Base-by-base conservation (phyloP, 2,113 vertebrate genomes). In the Atherinomorus stipes region DNA sequence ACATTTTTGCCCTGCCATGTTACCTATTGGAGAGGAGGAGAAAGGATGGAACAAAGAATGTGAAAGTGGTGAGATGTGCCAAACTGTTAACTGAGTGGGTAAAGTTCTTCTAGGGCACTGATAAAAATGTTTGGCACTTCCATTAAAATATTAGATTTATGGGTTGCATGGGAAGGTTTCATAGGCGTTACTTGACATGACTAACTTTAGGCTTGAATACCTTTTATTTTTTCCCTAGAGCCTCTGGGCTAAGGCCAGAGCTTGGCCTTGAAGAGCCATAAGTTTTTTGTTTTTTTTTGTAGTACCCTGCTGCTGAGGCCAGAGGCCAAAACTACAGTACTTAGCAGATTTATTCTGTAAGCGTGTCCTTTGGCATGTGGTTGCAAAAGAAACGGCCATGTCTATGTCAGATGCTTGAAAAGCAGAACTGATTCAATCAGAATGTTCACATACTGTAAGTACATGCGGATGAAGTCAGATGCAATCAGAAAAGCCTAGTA, bases 171-270 rank as follows among this genome's bases (percentile, higher is more conserved):
- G 69, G 79, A 78, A 19, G 63, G 59, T 78, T 89, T 83, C 74
- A 59, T 81, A 56, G 63, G 19, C 64, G 82, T 90, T 86, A 83
- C 86, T 86, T 90, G 88, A 89, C 85, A 85, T 83, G 62, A 88
- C 86, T 81, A 80, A 85, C 80, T 78, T 88, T 66, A 60, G 44
- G 50, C 45, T 60, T 69, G 74, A 86, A 84, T 86, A 64, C 51
- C 47, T 80, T 58, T 81, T 71, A 81, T 23, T 83, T 73, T 83
- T 80, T 23, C 68, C 74, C 54, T 28, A 23, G 51, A 77, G 62
- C 76, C 72, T 80, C 58, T 44, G 19, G 70, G 66, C 57, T 58
- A 79, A 87, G 84, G 72, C 73, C 68, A 85, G 57, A 25, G 34
- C 70, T 51, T 61, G 88, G 78, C 88, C 81, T 90, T 89, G 90